A percentile compares a stretch with the other conserved stretches of the same genome.
Conservation (phyloP, 2,113 vertebrate genomes). For the Hippocampus zosterae region DNA sequence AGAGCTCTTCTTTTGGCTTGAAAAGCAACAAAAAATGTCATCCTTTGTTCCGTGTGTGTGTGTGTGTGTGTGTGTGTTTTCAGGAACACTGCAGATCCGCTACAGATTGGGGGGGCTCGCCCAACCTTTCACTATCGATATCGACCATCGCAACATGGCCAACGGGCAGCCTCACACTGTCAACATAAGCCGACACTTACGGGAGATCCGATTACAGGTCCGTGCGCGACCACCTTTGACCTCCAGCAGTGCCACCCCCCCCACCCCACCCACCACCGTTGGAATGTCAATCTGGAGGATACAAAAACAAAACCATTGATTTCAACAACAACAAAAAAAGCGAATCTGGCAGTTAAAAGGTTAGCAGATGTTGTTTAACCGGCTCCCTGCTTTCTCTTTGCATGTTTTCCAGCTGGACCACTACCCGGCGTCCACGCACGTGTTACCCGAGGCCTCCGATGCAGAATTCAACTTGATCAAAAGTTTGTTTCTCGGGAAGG, state of each 20-base stretch:
- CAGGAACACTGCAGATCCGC: constrained; percentile 88
- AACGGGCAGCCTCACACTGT: constrained; percentile 92
- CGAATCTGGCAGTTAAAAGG: too few species aligned
- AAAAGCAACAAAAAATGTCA: neutral
- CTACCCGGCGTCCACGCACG: constrained; percentile 82
- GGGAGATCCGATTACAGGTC: constrained; percentile 73
- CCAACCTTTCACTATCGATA: constrained; percentile 83
- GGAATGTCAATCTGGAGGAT: too few species aligned
- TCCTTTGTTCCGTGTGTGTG: neutral
- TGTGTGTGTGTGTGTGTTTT: constrained; percentile 6
- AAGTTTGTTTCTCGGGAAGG: constrained; percentile 92
- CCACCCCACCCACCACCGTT: too few species aligned
- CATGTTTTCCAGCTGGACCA: constrained; percentile 81
- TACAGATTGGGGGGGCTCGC: constrained; percentile 85
- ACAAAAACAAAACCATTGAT: too few species aligned
- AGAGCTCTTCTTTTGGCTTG: too few species aligned
- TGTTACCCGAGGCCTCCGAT: constrained; percentile 80
- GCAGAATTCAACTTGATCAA: constrained; percentile 86
- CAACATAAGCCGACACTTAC: constrained; percentile 79
- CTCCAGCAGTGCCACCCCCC: neutral
- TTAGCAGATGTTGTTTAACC: too few species aligned
- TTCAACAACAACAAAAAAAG: neutral
- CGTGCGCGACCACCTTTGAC: neutral
- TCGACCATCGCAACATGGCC: constrained; percentile 88
- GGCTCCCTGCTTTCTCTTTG: neutral